Evolutionary conservation across 2,797 vertebrate species (phyloP), one percentile per base, ranked within the genome.

Genomic region (Xenentodon cancila): DNA sequence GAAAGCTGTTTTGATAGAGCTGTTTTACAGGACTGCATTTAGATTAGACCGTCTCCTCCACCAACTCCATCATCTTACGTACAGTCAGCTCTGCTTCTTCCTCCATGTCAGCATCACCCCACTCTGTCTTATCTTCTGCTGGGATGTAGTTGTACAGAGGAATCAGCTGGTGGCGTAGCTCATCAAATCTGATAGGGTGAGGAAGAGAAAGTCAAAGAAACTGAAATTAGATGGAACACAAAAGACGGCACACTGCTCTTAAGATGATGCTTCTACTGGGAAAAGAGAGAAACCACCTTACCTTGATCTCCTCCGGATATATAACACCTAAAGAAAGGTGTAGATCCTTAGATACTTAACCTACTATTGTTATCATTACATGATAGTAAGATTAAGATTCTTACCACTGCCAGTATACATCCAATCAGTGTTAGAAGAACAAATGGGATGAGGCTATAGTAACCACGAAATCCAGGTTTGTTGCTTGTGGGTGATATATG

Each of bases 141-240:
- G 87, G 67, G 64, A 89, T 82, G 0, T 91, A 91, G 37, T 0
- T 87, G 81, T 89, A 89, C 47, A 84, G n/a, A 48, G 90, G 85
- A 68, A 91, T 86, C 67, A 91, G 62, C 53, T 59, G 66, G 59
- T 91, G 86, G 1, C 82, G 85, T 20, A 90, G 46, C 20, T 83
- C 68, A 20, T 85, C 66, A 16, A 79, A 48, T 69, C 90, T 89
- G 56, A 48, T 61, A 9, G 19, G 25, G 18, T 32, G 53, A n/a
- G 17, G 13, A 43, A 19, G 25, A n/a, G 8, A 30, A 32, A 52
- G 20, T 3, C 9, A 52, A 34, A 12, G 0, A 53, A 20, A 49
- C 6, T 8, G 59, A 60, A 50, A 4, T 44, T 3, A 22, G 44
- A 53, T 47, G 5, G 4, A 52, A 27, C 19, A 59, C 19, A n/a